A percentile compares a stretch with the other conserved stretches of the same genome.
Conservation (phyloP, 2,888 invertebrate genomes). For the Scaptomyza flava region DNA sequence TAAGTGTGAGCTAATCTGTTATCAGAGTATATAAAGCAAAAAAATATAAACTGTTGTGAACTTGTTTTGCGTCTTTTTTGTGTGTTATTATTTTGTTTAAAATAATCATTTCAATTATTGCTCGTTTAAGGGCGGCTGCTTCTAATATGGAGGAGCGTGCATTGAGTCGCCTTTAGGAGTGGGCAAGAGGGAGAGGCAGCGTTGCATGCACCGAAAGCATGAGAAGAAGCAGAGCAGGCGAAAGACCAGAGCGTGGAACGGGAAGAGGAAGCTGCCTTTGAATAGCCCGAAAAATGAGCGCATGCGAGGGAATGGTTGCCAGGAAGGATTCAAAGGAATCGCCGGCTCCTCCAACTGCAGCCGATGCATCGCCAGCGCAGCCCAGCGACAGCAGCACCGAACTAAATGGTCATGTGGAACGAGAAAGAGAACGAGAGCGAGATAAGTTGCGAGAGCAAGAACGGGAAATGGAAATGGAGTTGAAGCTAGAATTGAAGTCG, state of each 20-base stretch:
- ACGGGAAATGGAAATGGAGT: not conserved
- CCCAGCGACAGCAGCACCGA: constrained; percentile 1
- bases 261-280: constrained; percentile 21
- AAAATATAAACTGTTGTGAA: constrained; percentile 23
- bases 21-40: constrained; percentile 59
- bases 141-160: constrained; percentile 64
- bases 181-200: constrained; percentile 13
- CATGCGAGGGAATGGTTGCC: constrained; percentile 40
- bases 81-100: not conserved
- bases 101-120: constrained; percentile 22
- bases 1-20: constrained; percentile 66
- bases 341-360: not conserved
- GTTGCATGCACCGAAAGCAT: constrained; percentile 13
- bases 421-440: constrained; percentile 1
- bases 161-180: constrained; percentile 40
- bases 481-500: constrained; percentile 2
- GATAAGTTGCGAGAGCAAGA: constrained; percentile 3
- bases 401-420: constrained; percentile 11
- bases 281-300: constrained; percentile 60
- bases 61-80: constrained; percentile 47
- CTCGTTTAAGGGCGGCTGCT: constrained; percentile 37
- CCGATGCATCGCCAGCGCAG: constrained; percentile 1
- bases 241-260: not conserved
- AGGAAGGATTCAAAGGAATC: constrained; percentile 22
- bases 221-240: constrained; percentile 10